Evolutionary conservation across 2,797 vertebrate genomes (phyloP).

Genomic region (Acanthurus lineatus): DNA sequence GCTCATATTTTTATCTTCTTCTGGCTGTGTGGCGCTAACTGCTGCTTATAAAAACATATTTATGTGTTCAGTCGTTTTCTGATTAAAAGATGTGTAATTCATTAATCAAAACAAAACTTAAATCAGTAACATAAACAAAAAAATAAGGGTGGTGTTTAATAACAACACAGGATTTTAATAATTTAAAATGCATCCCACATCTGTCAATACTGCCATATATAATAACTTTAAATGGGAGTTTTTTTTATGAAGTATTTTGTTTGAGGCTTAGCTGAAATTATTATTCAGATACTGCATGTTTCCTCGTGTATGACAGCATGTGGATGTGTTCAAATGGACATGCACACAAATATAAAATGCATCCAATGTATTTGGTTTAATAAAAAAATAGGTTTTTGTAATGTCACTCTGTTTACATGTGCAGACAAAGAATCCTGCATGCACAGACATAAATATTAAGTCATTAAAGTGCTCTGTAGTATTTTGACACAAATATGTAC

Average conservation of each 20-base stretch:
- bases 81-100: not conserved
- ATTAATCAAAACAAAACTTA: not conserved
- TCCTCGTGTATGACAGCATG: not conserved
- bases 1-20: no score
- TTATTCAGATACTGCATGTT: not conserved
- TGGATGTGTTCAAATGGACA: not conserved
- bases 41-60: not conserved
- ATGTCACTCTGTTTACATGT: not conserved
- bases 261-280: constrained; percentile 31
- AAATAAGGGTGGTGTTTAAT: not conserved
- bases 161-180: not conserved
- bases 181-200: not conserved
- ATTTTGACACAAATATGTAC: constrained; percentile 4
- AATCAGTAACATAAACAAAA: no score
- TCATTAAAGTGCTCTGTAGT: constrained; percentile 18
- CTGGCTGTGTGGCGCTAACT: no score
- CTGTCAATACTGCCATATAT: not conserved
- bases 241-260: constrained; percentile 28
- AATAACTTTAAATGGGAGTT: no score
- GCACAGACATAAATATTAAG: constrained; percentile 10
- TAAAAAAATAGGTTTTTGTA: no score
- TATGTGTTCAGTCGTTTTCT: not conserved
- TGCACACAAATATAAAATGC: not conserved
- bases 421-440: not conserved
- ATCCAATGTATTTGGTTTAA: no score